Base-by-base conservation (phyloP, 2,888 invertebrate species). In the Hedya salicella region DNA sequence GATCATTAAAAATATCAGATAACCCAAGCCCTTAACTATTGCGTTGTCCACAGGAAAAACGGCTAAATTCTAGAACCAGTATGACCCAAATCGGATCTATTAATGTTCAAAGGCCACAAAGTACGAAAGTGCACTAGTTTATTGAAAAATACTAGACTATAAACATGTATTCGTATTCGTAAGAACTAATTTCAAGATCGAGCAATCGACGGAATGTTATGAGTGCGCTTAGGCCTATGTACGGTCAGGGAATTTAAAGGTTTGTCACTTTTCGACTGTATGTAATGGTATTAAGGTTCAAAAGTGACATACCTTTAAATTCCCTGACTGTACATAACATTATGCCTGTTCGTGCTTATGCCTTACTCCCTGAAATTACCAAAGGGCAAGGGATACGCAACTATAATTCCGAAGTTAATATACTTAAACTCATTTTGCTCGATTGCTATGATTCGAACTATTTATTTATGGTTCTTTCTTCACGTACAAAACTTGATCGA, bases 391-490 rank as follows among this genome's bases (percentile, higher is more conserved):
- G 68, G 73, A 25, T 70, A 66, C 13, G 79, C 82, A 62, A 71
- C 68, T 1, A 75, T 82, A 1, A 72, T 81, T 50, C 71, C 69
- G 0, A 85, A 82, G 44, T 86, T 89, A 0, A 76, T 89, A n/a
- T 89, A 86, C 53, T 54, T 85, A 0, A 91, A 88, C 67, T 75
- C 78, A 0, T 0, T 85, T 11, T 82, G 81, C 69, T 80, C 85
- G 1, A 57, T 86, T 5, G 73, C 78, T 0, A 67, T 82, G 8
- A 61, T 81, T 14, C 14, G 82, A 25, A 53, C 81, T 0, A 71
- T 88, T 2, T 61, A 74, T 2, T 61, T 73, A 2, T 89, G 87
- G 69, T 67, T 79, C 21, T 72, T 73, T 1, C 36, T 86, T 5
- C 89, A 89, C 62, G 63, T 86, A 6, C 75, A 73, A 30, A 71